Base-by-base conservation (phyloP, 2,888 invertebrate species). In the Ctena decussata region DNA sequence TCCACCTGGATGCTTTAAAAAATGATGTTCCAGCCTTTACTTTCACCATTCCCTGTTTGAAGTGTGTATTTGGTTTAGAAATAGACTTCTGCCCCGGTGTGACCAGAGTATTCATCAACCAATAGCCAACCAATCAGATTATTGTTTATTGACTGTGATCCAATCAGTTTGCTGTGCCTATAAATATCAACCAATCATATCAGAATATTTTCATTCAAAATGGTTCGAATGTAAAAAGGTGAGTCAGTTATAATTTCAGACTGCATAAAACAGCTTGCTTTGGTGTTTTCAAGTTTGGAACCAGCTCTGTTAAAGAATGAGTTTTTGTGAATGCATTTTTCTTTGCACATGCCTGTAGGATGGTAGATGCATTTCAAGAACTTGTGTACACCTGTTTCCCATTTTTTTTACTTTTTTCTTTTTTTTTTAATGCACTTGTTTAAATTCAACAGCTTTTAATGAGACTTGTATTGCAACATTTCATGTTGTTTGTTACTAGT, bases 221-320 rank as follows among this genome's bases (percentile, higher is more conserved):
- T 30, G n/a, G 39, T 32, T 70, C 24, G 8, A 18, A 49, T 12
- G 41, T 60, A 41, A 65, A 35, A 71, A 88, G 88, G 88, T 88
- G 85, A 88, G 88, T 88, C 88, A 85, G 79, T 74, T 65, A 86
- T 24, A 72, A 70, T 65, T 85, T 88, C 88, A 88, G 85, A 88
- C 88, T 88, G 88, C 88, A 88, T 85, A 81, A 41, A 80, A 53
- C 41, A 46, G 37, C 39, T 75, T 71, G 71, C 27, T 41, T 71
- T 71, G 71, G 24, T 21, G 39, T 70, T 70, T 49, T 65, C 5
- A 24, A 15, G 11, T 65, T 65, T 65, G 32, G 35, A 65, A 32
- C 5, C 11, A 57, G 57, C 57, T n/a, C n/a, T n/a, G n/a, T 44
- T 44, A 24, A 57, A 15, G 57, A 57, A 27, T 57, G 57, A 57